These are phyloP conservation scores for Prochilodus magdalenae DNA, from an alignment of 2,113 vertebrate species.

Conservation along the genomic window DNA sequence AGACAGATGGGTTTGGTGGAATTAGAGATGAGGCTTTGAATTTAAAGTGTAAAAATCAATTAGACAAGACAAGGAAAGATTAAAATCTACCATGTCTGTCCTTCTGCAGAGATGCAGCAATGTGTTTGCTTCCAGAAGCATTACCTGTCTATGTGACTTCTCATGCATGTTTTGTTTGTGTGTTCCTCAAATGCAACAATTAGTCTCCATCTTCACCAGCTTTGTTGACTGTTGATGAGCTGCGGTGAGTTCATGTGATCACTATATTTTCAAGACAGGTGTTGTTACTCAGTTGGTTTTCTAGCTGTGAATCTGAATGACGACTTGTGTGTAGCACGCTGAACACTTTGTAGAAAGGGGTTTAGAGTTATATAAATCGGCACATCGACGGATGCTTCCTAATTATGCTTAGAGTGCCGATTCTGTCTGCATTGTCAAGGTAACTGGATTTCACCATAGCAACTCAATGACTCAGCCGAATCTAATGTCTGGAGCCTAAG, in stretches of 20 bases:
- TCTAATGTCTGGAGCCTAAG: slow-evolving; percentile 28
- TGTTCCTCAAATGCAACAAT: slow-evolving; percentile 24
- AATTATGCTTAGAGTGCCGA: slow-evolving; percentile 11
- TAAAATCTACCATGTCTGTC: slow-evolving; percentile 41
- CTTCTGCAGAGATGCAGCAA: slow-evolving; percentile 24
- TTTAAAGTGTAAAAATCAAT: slow-evolving; percentile 49
- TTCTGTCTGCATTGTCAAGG: slow-evolving; percentile 39
- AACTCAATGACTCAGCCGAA: slow-evolving; percentile 49
- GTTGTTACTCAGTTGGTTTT: no score
- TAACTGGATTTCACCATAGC: slow-evolving; percentile 48
- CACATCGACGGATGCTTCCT: not conserved
- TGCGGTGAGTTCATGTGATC: no score
- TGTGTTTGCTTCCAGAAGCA: slow-evolving; percentile 30
- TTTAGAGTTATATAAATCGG: no score
- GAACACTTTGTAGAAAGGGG: no score
- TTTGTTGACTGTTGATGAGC: no score
- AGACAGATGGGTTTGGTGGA: slow-evolving; percentile 19
- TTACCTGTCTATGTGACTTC: slow-evolving; percentile 28
- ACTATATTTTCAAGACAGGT: not conserved
- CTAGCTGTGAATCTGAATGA: not conserved
- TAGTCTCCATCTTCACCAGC: not conserved
- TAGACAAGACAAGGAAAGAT: slow-evolving; percentile 39
- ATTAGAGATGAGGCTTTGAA: slow-evolving; percentile 42
- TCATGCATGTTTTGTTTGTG: slow-evolving; percentile 19
- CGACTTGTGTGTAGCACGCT: not conserved